Percentiles rank a stretch among this genome's conserved stretches.
Conservation (phyloP, 2,888 invertebrate species). For the Melikaiella ostensackeni region DNA sequence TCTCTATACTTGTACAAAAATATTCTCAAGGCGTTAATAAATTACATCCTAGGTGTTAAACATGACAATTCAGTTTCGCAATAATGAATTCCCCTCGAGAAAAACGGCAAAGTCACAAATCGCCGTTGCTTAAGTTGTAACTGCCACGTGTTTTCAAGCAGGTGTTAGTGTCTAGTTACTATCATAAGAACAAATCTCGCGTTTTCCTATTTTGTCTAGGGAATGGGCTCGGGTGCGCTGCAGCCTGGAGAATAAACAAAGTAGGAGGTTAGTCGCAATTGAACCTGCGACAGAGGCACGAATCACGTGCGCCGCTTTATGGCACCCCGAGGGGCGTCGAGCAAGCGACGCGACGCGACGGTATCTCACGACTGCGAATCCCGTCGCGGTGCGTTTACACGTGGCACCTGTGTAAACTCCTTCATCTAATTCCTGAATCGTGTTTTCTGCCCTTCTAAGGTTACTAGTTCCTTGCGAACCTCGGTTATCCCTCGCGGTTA, state of each 20-base stretch:
- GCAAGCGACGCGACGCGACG: conserved; percentile 44
- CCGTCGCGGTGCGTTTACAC: conserved; percentile 53
- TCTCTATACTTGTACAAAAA: background rate
- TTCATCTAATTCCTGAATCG: conserved; percentile 61
- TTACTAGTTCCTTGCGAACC: conserved; percentile 40
- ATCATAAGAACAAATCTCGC: conserved; percentile 19
- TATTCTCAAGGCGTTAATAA: background rate
- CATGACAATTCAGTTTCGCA: conserved; percentile 22
- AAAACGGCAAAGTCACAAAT: conserved; percentile 20
- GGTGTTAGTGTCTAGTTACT: conserved; percentile 16
- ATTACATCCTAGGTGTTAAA: background rate
- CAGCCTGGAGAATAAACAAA: conserved; percentile 1
- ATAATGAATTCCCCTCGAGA: conserved; percentile 9
- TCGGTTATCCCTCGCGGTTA: conserved; percentile 10
- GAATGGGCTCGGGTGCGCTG: conserved; percentile 5
- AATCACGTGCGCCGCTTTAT: conserved; percentile 30
- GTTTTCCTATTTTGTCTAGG: conserved; percentile 26
- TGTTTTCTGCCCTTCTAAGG: conserved; percentile 47
- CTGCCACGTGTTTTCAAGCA: conserved; percentile 23
- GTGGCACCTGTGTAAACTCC: conserved; percentile 52
- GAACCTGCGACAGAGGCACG: conserved; percentile 8
- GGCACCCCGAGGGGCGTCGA: conserved; percentile 29
- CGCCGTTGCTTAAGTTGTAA: conserved; percentile 30
- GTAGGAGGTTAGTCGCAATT: conserved; percentile 13
- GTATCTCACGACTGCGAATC: conserved; percentile 55